Evolutionary conservation across 2,797 vertebrate genomes (phyloP).

Genomic region (Diceros bicornis): DNA sequence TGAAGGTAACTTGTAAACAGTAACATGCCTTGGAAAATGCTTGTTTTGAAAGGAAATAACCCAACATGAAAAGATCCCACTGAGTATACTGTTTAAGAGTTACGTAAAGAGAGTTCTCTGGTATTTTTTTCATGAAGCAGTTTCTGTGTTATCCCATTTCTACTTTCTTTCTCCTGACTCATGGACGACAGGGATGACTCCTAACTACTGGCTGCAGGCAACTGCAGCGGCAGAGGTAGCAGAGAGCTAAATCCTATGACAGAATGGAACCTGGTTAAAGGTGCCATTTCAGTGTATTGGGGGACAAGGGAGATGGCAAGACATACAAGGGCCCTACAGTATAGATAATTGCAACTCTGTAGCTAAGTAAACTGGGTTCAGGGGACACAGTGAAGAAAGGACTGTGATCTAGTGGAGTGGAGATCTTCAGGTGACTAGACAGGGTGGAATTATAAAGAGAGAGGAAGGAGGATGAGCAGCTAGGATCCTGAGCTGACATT

Average conservation of each 20-base stretch:
- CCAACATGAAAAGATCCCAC: background rate
- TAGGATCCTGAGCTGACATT: background rate
- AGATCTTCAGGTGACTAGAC: background rate
- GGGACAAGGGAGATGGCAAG: background rate
- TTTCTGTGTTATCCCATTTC: background rate
- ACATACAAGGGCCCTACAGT: background rate
- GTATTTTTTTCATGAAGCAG: background rate
- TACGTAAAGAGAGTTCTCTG: background rate
- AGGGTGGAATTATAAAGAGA: background rate
- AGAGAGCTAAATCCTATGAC: background rate
- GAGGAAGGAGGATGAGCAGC: background rate
- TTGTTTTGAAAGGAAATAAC: conserved; percentile 30
- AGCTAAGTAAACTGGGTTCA: background rate
- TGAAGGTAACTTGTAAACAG: background rate
- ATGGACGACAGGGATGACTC: background rate
- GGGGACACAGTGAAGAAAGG: background rate
- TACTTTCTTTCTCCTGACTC: background rate
- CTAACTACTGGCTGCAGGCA: background rate
- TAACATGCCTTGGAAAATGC: background rate
- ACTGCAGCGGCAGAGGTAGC: background rate
- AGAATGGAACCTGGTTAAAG: background rate
- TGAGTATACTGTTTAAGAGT: background rate
- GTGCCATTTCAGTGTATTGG: conserved; percentile 8
- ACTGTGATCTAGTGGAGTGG: background rate
- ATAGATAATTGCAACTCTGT: background rate